phyloP scores from a whole-genome alignment of 2,113 vertebrate genomes.

The Atherinomorus stipes region DNA sequence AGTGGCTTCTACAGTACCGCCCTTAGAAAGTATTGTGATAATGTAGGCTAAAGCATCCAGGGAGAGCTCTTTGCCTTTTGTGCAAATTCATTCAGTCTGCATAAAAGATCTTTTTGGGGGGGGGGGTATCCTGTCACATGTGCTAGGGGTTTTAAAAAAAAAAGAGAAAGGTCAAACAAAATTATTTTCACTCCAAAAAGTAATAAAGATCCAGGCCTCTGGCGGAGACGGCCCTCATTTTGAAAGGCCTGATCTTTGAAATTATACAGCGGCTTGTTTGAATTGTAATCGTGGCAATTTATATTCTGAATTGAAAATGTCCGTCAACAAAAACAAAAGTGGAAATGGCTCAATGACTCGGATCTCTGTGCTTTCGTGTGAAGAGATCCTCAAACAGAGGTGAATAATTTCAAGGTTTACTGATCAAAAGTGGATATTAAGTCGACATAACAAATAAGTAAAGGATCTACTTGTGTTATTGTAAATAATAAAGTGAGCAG shows the following conservation, averaged over 20 bases:
- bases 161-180: slow-evolving; percentile 35
- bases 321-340: slow-evolving; percentile 8
- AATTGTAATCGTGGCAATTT: slow-evolving; percentile 15
- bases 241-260: slow-evolving; percentile 10
- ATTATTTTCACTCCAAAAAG: slow-evolving; percentile 28
- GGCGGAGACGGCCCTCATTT: slow-evolving; percentile 9
- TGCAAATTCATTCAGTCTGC: slow-evolving; percentile 56
- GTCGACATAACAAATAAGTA: not conserved
- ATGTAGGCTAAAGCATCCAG: slow-evolving; percentile 63
- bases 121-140: slow-evolving; percentile 5
- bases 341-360: slow-evolving; percentile 17
- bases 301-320: slow-evolving; percentile 20
- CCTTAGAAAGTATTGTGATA: slow-evolving; percentile 46
- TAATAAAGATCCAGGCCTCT: not conserved
- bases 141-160: slow-evolving; percentile 17
- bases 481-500: too few relatives aligned
- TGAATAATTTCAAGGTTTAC: not conserved
- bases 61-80: slow-evolving; percentile 55
- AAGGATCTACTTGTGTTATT: too few relatives aligned
- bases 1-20: slow-evolving; percentile 12
- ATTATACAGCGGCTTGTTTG: not conserved
- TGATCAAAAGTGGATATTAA: not conserved
- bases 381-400: too few relatives aligned
- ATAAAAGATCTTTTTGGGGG: slow-evolving; percentile 44
- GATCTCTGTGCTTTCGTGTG: not conserved